Conservation (phyloP, 2,113 vertebrate species). For the Mionectes macconnelli region DNA sequence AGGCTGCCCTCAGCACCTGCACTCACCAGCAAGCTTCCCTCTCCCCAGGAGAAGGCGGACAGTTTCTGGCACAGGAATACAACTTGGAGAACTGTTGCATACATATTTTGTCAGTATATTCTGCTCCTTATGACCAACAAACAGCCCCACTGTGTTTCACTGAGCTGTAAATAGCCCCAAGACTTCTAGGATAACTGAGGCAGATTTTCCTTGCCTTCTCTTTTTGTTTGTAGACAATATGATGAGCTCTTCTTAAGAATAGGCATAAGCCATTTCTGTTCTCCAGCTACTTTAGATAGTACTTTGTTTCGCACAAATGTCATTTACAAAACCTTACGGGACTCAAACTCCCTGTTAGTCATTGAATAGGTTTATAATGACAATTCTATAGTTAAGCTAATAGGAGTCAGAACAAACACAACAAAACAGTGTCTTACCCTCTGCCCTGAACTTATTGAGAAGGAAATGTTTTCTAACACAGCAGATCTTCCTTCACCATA, state of each 20-base stretch:
- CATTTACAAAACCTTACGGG: not conserved
- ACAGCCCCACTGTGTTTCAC: not conserved
- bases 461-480: conserved; percentile 89
- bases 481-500: conserved; percentile 83
- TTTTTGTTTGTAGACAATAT: not conserved
- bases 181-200: not conserved
- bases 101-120: not conserved
- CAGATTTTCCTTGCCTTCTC: not conserved
- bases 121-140: not conserved
- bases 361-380: not conserved
- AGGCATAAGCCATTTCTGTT: not conserved
- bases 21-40: not conserved
- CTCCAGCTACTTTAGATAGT: not conserved
- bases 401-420: not conserved
- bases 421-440: conserved; percentile 74
- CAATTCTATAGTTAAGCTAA: not conserved
- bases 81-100: not conserved
- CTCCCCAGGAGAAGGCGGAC: not conserved
- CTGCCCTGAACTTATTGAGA: conserved; percentile 84
- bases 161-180: not conserved
- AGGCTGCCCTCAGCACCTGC: conserved; percentile 15
- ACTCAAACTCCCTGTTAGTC: not conserved
- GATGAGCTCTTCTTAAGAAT: not conserved
- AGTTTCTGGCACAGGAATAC: not conserved
- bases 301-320: not conserved